Percentiles rank a stretch among this genome's conserved stretches.
Conservation (phyloP, 1,140 invertebrate species). For the Oreohelix idahoensis region DNA sequence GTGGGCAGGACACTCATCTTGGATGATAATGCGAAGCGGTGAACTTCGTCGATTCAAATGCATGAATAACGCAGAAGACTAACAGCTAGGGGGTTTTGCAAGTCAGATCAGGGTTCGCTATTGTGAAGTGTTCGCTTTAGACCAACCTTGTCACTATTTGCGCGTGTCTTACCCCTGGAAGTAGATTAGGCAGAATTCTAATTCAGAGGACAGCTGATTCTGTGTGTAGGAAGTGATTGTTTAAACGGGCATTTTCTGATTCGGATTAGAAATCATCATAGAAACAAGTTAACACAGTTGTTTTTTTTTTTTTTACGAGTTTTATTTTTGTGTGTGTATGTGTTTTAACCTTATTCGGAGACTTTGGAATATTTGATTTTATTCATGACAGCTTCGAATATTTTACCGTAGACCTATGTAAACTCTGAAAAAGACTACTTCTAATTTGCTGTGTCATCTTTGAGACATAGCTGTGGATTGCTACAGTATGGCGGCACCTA, state of each 20-base stretch:
- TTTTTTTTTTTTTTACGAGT: not conserved
- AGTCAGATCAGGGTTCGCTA: slow-evolving; percentile 54
- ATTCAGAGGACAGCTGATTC: slow-evolving; percentile 23
- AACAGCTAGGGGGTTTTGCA: slow-evolving; percentile 58
- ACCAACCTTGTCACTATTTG: slow-evolving; percentile 40
- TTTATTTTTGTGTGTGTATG: not conserved
- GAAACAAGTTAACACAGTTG: not conserved
- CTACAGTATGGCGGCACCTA: slow-evolving; percentile 58
- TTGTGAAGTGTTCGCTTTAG: slow-evolving; percentile 42
- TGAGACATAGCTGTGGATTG: slow-evolving; percentile 33
- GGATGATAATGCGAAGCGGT: slow-evolving; percentile 52
- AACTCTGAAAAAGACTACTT: not conserved
- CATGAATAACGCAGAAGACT: slow-evolving; percentile 59
- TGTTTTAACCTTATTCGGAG: not conserved
- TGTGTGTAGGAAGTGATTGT: slow-evolving; percentile 22
- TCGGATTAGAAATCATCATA: slow-evolving; percentile 10
- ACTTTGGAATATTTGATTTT: not conserved
- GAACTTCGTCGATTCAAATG: slow-evolving; percentile 50
- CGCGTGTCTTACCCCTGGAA: slow-evolving; percentile 40
- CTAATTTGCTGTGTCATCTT: not conserved
- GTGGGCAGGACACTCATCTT: slow-evolving; percentile 42
- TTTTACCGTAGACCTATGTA: not conserved
- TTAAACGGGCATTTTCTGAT: not conserved
- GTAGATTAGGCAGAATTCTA: slow-evolving; percentile 44
- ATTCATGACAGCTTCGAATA: not conserved